phyloP scores from a whole-genome alignment of 2,113 vertebrate genomes.

The Misgurnus anguillicaudatus region DNA sequence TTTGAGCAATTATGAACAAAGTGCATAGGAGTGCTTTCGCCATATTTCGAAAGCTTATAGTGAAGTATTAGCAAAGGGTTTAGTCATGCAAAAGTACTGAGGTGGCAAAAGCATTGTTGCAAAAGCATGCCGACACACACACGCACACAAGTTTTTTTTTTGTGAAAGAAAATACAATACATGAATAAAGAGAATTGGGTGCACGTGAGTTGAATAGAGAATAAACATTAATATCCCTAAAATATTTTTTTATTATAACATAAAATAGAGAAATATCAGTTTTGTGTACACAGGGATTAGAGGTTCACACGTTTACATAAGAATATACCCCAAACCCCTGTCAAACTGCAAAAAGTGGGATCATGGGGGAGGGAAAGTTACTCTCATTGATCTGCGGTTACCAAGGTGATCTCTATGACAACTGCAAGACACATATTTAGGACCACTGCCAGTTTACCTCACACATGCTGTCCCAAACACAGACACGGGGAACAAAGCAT shows the following conservation, averaged over 20 bases:
- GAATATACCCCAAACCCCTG: slow-evolving; percentile 33
- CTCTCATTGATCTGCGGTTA: slow-evolving; percentile 54
- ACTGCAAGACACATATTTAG: slow-evolving; percentile 62
- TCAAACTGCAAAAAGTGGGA: slow-evolving; percentile 44
- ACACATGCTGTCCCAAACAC: slow-evolving; percentile 57
- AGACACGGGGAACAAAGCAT: slow-evolving; percentile 51
- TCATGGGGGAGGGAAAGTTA: slow-evolving; percentile 60
- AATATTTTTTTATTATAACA: not conserved
- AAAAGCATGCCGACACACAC: slow-evolving; percentile 12
- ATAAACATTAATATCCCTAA: not conserved
- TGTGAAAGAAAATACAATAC: not conserved
- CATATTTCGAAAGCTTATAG: not conserved
- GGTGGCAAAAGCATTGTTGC: not conserved
- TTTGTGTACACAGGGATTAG: slow-evolving; percentile 24
- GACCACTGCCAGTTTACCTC: slow-evolving; percentile 56
- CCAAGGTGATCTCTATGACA: slow-evolving; percentile 69
- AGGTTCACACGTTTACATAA: not conserved
- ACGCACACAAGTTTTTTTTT: not conserved
- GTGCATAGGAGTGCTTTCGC: too few species aligned
- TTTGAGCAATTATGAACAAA: too few species aligned
- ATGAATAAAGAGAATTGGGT: not conserved
- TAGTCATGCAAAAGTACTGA: slow-evolving; percentile 54
- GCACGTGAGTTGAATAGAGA: not conserved
- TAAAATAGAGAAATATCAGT: not conserved
- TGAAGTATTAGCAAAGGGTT: slow-evolving; percentile 44